Base-by-base conservation (phyloP, 2,797 vertebrate species). In the Sebastes goodei region DNA sequence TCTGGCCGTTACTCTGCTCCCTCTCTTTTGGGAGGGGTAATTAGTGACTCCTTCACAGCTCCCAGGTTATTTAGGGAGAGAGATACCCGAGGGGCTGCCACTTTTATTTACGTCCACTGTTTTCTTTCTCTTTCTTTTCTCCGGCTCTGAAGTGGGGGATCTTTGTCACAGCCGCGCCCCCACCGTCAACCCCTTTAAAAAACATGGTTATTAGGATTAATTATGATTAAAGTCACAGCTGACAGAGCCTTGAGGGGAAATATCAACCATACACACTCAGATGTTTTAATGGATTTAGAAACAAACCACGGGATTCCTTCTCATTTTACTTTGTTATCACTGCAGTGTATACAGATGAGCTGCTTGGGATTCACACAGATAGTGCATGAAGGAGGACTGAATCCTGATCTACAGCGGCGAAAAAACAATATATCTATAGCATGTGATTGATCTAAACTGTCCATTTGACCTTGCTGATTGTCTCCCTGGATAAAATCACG, bases 21-120 rank as follows among this genome's bases (percentile, higher is more conserved):
- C 71, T 33, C 65, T 82, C 79, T 76, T 57, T 76, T 77, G 88
- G 91, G 90, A 87, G 88, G 90, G 91, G 91, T 92, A 94, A 95
- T 95, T 95, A 94, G 91, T 91, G 88, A 92, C 91, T 91, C 90
- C 90, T 91, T 93, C 90, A 91, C 92, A 88, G 87, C 89, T 94
- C 85, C 82, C 91, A 92, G 91, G 93, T 94, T 93, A 95, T 95
- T 95, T 94, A 91, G 85, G 91, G 92, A 94, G 91, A 92, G 74
- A 87, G 85, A 93, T 84, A 87, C 88, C 90, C 86, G 84, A 87
- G 86, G 92, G 88, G 84, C 89, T 93, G 92, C 91, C 94, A 92
- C 92, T 92, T 93, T 93, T 94, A 93, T 94, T 95, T 94, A 90
- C 74, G 63, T 94, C 92, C 76, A 59, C 86, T 86, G 82, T 86